Percentiles rank a stretch among this genome's conserved stretches.
Evolutionary conservation across 2,888 invertebrate genomes (phyloP).

Genomic region (Meliscaeva auricollis): DNA sequence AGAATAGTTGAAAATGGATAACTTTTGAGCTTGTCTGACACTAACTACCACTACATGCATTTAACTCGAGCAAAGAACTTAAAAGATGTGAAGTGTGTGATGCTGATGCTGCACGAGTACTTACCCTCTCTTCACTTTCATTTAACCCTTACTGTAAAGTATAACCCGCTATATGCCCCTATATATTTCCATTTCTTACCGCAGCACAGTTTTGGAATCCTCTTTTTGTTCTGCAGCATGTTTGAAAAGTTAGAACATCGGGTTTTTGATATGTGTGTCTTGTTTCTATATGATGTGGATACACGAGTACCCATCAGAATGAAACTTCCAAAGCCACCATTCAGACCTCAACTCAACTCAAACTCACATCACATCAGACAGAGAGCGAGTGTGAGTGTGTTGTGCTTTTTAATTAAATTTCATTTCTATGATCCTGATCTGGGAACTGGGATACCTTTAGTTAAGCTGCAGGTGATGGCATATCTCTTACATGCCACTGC

Average conservation of each 20-base stretch:
- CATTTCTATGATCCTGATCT: slow-evolving; percentile 64
- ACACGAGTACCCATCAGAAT: background rate
- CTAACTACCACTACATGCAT: slow-evolving; percentile 37
- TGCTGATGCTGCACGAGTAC: slow-evolving; percentile 1
- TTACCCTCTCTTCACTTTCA: slow-evolving; percentile 3
- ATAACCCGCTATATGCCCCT: background rate
- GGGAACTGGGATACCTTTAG: slow-evolving; percentile 54
- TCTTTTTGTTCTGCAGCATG: background rate
- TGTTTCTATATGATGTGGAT: no score
- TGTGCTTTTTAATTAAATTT: slow-evolving; percentile 74
- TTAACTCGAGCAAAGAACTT: slow-evolving; percentile 19
- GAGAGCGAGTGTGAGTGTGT: slow-evolving; percentile 45
- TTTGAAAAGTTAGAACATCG: slow-evolving; percentile 19
- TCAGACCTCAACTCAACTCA: slow-evolving; percentile 4
- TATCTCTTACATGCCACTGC: slow-evolving; percentile 66
- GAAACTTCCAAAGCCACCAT: background rate
- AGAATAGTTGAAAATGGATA: background rate
- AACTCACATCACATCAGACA: slow-evolving; percentile 2
- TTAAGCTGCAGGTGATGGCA: slow-evolving; percentile 63
- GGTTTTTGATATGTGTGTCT: background rate
- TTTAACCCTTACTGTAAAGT: slow-evolving; percentile 5
- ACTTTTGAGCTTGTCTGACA: slow-evolving; percentile 47
- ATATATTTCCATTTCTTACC: background rate
- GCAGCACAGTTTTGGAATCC: background rate
- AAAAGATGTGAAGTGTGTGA: slow-evolving; percentile 11